phyloP scores from a whole-genome alignment of 1,140 invertebrate species.

The Leucophenga varia region DNA sequence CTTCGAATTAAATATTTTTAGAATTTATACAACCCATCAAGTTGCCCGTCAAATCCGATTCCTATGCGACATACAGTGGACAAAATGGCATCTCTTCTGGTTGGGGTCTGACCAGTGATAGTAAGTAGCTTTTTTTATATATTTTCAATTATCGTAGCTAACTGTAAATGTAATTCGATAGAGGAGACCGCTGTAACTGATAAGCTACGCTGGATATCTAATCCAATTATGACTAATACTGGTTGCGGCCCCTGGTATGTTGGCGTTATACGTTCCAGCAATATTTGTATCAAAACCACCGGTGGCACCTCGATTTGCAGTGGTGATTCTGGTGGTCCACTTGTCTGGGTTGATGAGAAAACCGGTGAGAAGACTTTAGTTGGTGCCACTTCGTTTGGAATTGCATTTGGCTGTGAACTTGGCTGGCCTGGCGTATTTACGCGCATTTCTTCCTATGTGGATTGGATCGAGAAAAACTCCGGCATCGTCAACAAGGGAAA shows the following conservation, averaged over 20 bases:
- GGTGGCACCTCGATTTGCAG: no score
- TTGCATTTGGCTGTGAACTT: constrained; percentile 58
- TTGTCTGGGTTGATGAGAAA: no score
- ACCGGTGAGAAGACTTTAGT: constrained; percentile 51
- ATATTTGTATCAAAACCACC: no score
- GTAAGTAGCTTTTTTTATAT: constrained; percentile 30
- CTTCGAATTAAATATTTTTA: no score
- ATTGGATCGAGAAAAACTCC: constrained; percentile 57
- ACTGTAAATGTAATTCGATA: background rate
- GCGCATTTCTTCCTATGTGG: constrained; percentile 59
- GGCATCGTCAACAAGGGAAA: constrained; percentile 29
- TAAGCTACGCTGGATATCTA: no score
- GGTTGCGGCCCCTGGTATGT: no score
- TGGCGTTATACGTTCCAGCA: no score
- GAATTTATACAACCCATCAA: constrained; percentile 30
- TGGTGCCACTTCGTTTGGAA: constrained; percentile 62
- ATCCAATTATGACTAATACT: no score
- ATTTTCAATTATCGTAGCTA: no score
- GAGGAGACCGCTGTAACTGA: no score
- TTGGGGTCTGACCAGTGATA: constrained; percentile 36
- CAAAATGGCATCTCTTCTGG: constrained; percentile 31
- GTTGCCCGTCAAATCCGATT: constrained; percentile 25
- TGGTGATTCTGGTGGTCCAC: no score
- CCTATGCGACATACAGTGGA: constrained; percentile 27
- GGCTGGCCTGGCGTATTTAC: constrained; percentile 60